Percentiles rank a stretch among this genome's conserved stretches.
Evolutionary conservation across 1,140 invertebrate species (phyloP).

Genomic region (Hestina assimilis): DNA sequence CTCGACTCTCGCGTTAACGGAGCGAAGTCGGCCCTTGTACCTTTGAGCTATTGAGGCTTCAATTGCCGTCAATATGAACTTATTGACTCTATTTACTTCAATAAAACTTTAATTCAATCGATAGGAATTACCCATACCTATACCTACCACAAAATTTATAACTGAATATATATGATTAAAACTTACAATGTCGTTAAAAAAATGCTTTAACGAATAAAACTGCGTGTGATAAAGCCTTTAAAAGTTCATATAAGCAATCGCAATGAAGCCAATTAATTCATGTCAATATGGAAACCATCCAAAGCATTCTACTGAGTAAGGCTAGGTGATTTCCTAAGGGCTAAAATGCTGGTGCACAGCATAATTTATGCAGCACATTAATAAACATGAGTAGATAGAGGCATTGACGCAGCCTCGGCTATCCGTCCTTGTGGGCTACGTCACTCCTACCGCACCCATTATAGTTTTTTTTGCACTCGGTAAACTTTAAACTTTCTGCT

Average conservation of each 20-base stretch:
- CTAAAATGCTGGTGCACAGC: conserved; percentile 39
- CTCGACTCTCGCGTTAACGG: no score
- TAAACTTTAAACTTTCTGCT: not conserved
- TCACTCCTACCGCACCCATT: conserved; percentile 7
- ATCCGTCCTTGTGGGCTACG: conserved; percentile 16
- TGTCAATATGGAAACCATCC: conserved; percentile 35
- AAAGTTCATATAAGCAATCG: not conserved
- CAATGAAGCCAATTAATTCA: conserved; percentile 15
- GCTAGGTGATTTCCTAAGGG: conserved; percentile 38
- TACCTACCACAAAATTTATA: not conserved
- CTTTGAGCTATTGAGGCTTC: no score
- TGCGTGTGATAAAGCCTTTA: not conserved
- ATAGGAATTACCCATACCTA: no score
- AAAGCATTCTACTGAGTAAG: conserved; percentile 34
- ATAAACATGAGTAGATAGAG: conserved; percentile 51
- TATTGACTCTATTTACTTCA: no score
- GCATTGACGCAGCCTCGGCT: conserved; percentile 31
- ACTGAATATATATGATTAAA: no score
- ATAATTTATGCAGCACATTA: conserved; percentile 51
- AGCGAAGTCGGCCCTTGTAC: no score
- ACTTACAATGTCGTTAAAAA: no score
- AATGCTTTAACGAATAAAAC: not conserved
- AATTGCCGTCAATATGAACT: no score
- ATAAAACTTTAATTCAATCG: no score
- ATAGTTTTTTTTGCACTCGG: not conserved